These are phyloP conservation scores for Sisor rabdophorus DNA, from an alignment of 2,113 vertebrate species.

Conservation along the genomic window DNA sequence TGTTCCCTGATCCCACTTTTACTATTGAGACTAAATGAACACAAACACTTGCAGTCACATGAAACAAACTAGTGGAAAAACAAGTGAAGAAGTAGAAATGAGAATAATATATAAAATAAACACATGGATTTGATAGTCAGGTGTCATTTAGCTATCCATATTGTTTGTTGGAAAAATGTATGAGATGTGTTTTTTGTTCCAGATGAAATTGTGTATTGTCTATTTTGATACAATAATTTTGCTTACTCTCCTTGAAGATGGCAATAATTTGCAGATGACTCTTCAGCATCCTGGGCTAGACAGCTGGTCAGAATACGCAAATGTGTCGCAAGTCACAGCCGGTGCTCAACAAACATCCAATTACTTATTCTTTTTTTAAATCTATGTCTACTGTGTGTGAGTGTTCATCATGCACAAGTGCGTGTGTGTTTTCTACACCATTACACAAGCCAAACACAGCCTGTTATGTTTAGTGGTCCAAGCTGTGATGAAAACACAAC, in stretches of 20 bases:
- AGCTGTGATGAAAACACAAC: slow-evolving; percentile 40
- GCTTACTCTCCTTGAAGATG: background rate
- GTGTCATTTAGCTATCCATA: too few relatives aligned
- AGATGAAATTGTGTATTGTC: background rate
- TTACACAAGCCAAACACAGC: slow-evolving; percentile 35
- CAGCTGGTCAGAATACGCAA: slow-evolving; percentile 37
- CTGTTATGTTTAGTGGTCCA: slow-evolving; percentile 33
- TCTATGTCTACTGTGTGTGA: slow-evolving; percentile 12
- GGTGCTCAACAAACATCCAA: background rate
- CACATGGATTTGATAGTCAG: too few relatives aligned
- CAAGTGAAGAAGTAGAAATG: too few relatives aligned
- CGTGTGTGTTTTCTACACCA: background rate
- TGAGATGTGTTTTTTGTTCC: background rate
- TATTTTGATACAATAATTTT: slow-evolving; percentile 3
- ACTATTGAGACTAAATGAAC: too few relatives aligned
- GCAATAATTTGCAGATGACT: background rate
- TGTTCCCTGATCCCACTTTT: too few relatives aligned
- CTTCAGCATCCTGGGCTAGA: background rate
- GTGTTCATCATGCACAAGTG: slow-evolving; percentile 2
- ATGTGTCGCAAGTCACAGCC: background rate
- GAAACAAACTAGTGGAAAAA: too few relatives aligned
- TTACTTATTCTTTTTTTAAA: slow-evolving; percentile 6
- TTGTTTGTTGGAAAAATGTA: too few relatives aligned
- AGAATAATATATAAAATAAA: too few relatives aligned
- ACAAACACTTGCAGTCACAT: too few relatives aligned